These are phyloP conservation scores for Manis pentadactyla DNA, from an alignment of 2,797 vertebrate species.

Conservation along the genomic window DNA sequence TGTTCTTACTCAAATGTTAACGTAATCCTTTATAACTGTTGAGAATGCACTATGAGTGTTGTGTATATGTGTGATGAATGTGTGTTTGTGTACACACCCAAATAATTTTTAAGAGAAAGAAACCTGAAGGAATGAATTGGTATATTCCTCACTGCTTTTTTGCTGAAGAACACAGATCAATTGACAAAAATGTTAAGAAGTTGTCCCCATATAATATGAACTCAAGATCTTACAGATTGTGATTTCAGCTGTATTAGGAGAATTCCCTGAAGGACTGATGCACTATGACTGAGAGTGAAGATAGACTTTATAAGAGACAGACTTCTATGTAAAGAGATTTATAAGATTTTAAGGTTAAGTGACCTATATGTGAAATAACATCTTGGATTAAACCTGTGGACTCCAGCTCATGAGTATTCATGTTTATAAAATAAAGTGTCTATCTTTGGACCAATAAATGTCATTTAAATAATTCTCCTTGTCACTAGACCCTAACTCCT, in stretches of 20 bases:
- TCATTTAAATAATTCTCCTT: background rate
- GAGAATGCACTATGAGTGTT: background rate
- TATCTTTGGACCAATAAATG: background rate
- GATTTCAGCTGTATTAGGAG: background rate
- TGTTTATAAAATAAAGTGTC: background rate
- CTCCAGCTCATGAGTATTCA: background rate
- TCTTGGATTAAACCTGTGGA: background rate
- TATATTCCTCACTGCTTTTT: background rate
- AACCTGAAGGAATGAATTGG: background rate
- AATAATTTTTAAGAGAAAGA: background rate
- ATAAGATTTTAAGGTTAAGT: background rate
- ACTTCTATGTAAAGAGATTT: background rate
- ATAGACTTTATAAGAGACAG: background rate
- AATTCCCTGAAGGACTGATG: background rate
- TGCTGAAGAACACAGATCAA: background rate
- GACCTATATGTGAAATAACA: background rate
- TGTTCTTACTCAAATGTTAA: background rate
- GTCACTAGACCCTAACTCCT: background rate
- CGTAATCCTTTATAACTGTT: background rate
- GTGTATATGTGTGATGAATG: background rate
- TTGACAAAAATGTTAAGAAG: background rate
- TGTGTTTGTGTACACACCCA: background rate
- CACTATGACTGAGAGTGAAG: background rate
- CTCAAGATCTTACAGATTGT: background rate
- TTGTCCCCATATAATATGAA: background rate